Base-by-base conservation (phyloP, 1,140 invertebrate genomes). In the Drosophila ironensis region DNA sequence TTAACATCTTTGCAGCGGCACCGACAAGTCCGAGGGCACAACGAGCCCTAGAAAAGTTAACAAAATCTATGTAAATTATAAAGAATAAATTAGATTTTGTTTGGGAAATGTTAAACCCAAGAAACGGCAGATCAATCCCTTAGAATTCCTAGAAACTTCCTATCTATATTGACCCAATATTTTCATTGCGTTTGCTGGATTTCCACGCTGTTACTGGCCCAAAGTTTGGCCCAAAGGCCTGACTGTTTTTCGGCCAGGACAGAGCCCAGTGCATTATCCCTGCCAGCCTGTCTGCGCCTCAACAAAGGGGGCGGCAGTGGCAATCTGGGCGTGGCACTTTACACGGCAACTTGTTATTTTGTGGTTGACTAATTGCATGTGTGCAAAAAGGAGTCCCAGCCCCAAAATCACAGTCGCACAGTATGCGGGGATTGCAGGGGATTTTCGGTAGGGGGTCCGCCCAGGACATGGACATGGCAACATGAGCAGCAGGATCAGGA, bases 271-370 rank as follows among this genome's bases (percentile, higher is more conserved):
- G 33, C 8, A 37, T 14, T 16, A 14, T 14, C 12, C 14, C 30
- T 6, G 5, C 6, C 5, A 12, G 30, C n/a, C 28, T 12, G 3
- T 33, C 28, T 11, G 9, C 20, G 20, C 20, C 20, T 22, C 5
- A 22, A 22, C n/a, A n/a, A n/a, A n/a, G n/a, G n/a, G 5, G 28
- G 28, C 28, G 28, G 28, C 5, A 6, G 42, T 17, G 6, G 27
- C 38, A 30, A 47, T 52, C 60, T 64, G 59, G 76, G 71, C 76
- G 72, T 75, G 76, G 72, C 77, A 64, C 66, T 82, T 82, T 69
- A 71, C 78, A 82, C 72, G 78, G 77, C 53, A 77, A 82, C 78
- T 82, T 84, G 73, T 71, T 84, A 78, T 78, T 71, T 84, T 84
- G 70, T 54, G 69, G 73, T 53, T 84, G 73, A 84, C 78, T 84